Evolutionary conservation across 2,113 vertebrate species (phyloP).

Genomic region (Camelus bactrianus): DNA sequence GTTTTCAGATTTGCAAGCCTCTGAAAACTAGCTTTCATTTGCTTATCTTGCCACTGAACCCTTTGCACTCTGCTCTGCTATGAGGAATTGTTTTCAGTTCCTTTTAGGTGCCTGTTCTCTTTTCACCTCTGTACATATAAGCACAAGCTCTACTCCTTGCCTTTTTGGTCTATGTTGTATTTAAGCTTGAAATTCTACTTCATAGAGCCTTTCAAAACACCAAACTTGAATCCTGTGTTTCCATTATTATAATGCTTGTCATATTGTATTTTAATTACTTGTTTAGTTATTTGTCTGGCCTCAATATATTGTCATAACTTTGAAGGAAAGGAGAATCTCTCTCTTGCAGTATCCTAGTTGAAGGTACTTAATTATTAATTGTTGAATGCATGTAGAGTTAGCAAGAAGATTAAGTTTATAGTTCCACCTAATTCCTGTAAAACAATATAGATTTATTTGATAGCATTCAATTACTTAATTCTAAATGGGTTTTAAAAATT

Average conservation of each 20-base stretch:
- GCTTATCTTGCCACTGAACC: not conserved
- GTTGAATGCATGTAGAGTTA: conserved; percentile 19
- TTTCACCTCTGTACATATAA: not conserved
- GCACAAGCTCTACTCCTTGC: fast-evolving
- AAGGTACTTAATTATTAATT: conserved; percentile 44
- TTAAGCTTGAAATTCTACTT: conserved; percentile 14
- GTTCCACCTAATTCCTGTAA: not conserved
- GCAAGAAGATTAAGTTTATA: not conserved
- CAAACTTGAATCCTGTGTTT: not conserved
- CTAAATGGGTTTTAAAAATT: conserved; percentile 25
- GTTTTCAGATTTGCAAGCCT: not conserved
- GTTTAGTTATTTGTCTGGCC: not conserved
- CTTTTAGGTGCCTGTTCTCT: not conserved
- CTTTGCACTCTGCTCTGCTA: not conserved
- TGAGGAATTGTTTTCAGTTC: not conserved
- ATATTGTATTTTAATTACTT: conserved; percentile 39
- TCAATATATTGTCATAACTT: not conserved
- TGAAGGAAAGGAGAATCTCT: not conserved
- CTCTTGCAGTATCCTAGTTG: not conserved
- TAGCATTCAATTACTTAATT: not conserved
- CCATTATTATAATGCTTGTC: not conserved
- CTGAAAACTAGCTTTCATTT: not conserved
- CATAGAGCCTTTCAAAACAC: not conserved
- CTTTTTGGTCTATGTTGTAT: not conserved
- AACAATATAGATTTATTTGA: not conserved